Base-by-base conservation (phyloP, 1,140 invertebrate species). In the Caenorhabditis elegans region DNA sequence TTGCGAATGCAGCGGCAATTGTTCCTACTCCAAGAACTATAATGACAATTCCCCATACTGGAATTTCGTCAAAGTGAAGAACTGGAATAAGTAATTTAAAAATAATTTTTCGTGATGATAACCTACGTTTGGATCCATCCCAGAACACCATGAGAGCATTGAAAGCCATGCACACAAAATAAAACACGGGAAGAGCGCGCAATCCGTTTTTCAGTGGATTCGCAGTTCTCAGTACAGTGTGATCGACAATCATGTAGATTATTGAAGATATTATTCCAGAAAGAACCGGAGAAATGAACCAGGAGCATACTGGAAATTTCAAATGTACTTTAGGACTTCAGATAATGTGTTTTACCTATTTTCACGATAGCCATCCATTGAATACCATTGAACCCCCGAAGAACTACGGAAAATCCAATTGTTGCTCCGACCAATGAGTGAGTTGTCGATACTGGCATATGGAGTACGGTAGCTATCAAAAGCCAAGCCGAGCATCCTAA, bases 361-460 rank as follows among this genome's bases (percentile, higher is more conserved):
- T 93, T 92, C 10, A 92, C 93, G 46, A 96, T 90, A 31, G 93
- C 94, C 10, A 90, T 91, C 95, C 95, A 96, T 83, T 94, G 92
- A 31, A 98, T 93, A 26, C 96, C 96, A 51, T 93, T 88, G 15
- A 93, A 92, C 15, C 96, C 96, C 85, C 94, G 92, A 34, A 94
- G 94, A 6, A 97, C 95, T 47, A 98, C 91, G 11, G 95, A 95
- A 90, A 98, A 98, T 13, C 96, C 97, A 82, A 98, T 93, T 10
- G 96, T 96, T 6, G 96, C 96, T 31, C 96, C 96, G 24, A 99
- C 96, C 86, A 98, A 97, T 82, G 95, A 96, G 91, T 98, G 96
- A 2, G 96, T 98, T 24, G 86, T 81, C 24, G 96, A 98, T 78
- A 99, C 96, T 15, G 97, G 97, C 85, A 98, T 91, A 84, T 95